These are phyloP conservation scores for Chlorospingus flavigularis DNA, from an alignment of 2,797 vertebrate species.

Conservation along the genomic window DNA sequence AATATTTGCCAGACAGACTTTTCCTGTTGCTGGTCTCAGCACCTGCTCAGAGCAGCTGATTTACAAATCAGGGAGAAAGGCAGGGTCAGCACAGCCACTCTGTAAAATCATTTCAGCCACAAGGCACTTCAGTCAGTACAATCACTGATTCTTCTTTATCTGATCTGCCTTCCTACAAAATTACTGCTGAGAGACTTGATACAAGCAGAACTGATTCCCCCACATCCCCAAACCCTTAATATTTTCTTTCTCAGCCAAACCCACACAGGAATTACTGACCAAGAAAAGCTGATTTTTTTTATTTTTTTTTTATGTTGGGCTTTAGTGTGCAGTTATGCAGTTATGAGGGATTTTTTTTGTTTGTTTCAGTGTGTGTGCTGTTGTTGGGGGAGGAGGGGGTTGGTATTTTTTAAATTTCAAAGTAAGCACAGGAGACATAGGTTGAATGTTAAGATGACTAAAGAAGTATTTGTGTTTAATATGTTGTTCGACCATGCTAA, in stretches of 20 bases:
- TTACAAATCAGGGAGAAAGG: not conserved
- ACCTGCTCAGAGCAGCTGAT: not conserved
- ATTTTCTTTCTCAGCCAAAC: not conserved
- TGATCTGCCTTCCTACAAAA: not conserved
- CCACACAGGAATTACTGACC: not conserved
- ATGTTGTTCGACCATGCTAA: not conserved
- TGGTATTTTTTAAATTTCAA: not conserved
- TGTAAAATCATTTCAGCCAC: not conserved
- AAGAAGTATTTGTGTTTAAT: not conserved
- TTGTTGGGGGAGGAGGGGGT: rapidly evolving
- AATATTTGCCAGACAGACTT: not conserved
- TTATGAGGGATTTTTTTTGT: too few species aligned
- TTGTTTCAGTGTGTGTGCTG: too few species aligned
- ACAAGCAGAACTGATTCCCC: not conserved
- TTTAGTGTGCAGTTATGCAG: too few species aligned
- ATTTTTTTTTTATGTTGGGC: too few species aligned
- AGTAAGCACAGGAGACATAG: not conserved
- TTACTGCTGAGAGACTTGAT: not conserved
- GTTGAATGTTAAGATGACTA: not conserved
- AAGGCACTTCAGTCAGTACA: not conserved
- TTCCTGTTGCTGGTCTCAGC: not conserved
- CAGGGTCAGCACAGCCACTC: not conserved
- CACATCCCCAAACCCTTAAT: rapidly evolving
- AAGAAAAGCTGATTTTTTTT: not conserved
- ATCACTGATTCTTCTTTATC: not conserved